A percentile compares a stretch with the other conserved stretches of the same genome.
phyloP scores from a whole-genome alignment of 2,888 invertebrate species.

The Rhingia rostrata region DNA sequence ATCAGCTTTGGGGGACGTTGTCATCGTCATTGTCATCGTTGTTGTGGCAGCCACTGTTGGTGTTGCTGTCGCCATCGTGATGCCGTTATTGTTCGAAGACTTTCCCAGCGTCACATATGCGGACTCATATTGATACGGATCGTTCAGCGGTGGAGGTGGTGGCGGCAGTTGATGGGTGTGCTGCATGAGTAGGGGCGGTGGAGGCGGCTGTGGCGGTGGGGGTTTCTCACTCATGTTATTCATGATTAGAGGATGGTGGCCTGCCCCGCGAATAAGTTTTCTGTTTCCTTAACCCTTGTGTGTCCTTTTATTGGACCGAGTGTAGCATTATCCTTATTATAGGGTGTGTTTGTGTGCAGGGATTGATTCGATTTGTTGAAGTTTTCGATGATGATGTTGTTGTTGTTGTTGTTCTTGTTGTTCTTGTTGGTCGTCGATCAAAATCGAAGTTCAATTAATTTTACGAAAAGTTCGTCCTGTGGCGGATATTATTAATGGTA shows the following conservation, averaged over 20 bases:
- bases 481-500: conserved; percentile 52
- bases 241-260: conserved; percentile 54
- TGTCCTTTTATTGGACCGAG: conserved; percentile 40
- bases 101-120: conserved; percentile 67
- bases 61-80: conserved; percentile 57
- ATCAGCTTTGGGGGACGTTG: conserved; percentile 69
- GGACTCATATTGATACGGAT: conserved; percentile 69
- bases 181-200: conserved; percentile 59
- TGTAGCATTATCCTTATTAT: conserved; percentile 40
- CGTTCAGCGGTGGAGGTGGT: conserved; percentile 35
- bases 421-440: conserved; percentile 50
- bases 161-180: conserved; percentile 42
- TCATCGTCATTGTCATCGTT: conserved; percentile 71
- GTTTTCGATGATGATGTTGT: conserved; percentile 28
- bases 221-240: conserved; percentile 67
- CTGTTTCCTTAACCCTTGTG: conserved; percentile 26
- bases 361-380: conserved; percentile 44
- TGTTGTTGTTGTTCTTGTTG: neutral
- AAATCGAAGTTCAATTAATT: conserved; percentile 69
- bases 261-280: conserved; percentile 22
- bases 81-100: conserved; percentile 60
- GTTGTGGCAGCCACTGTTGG: conserved; percentile 73
- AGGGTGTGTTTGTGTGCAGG: neutral
- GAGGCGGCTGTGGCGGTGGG: conserved; percentile 62
- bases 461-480: conserved; percentile 59